Conservation (phyloP, 1,140 invertebrate species). For the Aphelenchoides besseyi region DNA sequence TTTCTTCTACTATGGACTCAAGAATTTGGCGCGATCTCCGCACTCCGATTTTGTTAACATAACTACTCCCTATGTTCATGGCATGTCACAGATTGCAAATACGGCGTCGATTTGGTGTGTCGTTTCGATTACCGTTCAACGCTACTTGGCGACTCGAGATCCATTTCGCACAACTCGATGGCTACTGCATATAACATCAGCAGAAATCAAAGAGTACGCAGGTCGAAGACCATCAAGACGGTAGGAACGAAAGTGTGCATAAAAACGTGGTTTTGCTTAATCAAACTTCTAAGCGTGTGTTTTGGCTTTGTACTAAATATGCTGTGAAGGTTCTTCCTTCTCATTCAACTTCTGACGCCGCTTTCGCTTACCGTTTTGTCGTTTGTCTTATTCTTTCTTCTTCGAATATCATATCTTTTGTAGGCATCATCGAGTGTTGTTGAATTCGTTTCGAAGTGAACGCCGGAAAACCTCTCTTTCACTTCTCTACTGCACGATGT, state of each 20-base stretch:
- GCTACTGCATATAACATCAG: slow-evolving; percentile 36
- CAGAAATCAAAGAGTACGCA: slow-evolving; percentile 40
- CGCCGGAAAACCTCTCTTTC: slow-evolving; percentile 36
- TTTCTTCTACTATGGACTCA: slow-evolving; percentile 51
- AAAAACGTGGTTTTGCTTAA: background rate
- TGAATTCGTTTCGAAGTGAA: slow-evolving; percentile 45
- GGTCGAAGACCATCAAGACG: slow-evolving; percentile 2
- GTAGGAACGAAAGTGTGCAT: slow-evolving; percentile 20
- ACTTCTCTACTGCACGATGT: slow-evolving; percentile 44
- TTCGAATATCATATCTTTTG: background rate
- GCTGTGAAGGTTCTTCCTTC: background rate
- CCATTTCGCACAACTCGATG: slow-evolving; percentile 46
- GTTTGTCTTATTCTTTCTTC: background rate
- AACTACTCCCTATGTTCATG: slow-evolving; percentile 45
- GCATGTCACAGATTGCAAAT: slow-evolving; percentile 46
- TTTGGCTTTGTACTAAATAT: background rate
- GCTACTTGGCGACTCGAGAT: slow-evolving; percentile 54
- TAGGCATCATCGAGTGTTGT: slow-evolving; percentile 20
- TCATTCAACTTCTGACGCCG: background rate
- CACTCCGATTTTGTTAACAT: slow-evolving; percentile 33
- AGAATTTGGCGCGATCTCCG: slow-evolving; percentile 25
- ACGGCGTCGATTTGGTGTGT: slow-evolving; percentile 59
- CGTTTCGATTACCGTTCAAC: slow-evolving; percentile 50
- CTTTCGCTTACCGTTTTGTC: background rate
- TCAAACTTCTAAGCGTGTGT: background rate